Conservation (phyloP, 2,888 invertebrate species). For the Mamestra brassicae region DNA sequence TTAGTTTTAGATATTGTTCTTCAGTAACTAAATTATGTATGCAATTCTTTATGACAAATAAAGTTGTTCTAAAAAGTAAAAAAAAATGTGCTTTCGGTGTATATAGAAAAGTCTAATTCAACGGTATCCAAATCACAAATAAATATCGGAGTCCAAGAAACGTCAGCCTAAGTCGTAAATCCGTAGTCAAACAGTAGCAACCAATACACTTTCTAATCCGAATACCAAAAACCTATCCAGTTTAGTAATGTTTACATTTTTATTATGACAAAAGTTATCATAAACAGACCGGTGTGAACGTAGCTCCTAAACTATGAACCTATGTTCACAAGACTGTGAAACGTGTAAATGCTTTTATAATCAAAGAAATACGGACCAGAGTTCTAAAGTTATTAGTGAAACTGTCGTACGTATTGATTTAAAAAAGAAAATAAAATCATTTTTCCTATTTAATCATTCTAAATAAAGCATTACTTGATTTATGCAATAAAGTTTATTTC, state of each 20-base stretch:
- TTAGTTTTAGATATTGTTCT: no score
- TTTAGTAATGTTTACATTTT: background rate
- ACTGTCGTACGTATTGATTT: background rate
- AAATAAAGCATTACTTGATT: background rate
- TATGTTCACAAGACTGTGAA: background rate
- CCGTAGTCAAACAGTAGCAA: no score
- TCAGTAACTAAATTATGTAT: no score
- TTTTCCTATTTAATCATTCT: background rate
- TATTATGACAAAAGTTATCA: background rate
- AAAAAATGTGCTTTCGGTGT: no score
- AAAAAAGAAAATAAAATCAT: background rate
- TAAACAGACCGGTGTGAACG: background rate
- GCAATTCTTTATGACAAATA: no score
- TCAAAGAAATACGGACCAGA: background rate
- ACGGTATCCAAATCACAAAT: no score
- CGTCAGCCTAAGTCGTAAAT: no score
- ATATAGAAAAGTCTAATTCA: no score
- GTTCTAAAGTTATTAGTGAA: conserved; percentile 8
- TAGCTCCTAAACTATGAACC: background rate
- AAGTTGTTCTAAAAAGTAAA: no score
- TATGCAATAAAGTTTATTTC: background rate
- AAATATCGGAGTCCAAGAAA: no score
- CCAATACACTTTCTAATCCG: no score
- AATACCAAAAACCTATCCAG: background rate
- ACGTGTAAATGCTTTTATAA: background rate